Conservation (phyloP, 2,113 vertebrate species). For the Sminthopsis crassicaudata region DNA sequence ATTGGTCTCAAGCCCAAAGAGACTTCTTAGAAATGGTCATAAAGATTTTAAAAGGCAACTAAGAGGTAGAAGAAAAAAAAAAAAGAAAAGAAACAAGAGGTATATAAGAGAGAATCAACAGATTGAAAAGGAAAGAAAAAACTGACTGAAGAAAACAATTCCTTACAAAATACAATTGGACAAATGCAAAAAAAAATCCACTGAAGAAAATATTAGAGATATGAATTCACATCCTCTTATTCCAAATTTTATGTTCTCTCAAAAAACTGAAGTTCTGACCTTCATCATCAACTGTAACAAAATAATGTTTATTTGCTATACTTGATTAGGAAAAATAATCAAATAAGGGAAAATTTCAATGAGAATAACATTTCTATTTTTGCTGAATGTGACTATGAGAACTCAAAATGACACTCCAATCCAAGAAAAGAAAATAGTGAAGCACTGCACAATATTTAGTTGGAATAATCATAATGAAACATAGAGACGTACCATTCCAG, state of each 20-base stretch:
- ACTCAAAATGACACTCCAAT: neutral
- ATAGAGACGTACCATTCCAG: neutral
- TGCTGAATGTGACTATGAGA: neutral
- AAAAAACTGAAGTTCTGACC: slow-evolving; percentile 48
- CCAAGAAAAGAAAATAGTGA: neutral
- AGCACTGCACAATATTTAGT: neutral
- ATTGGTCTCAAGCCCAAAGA: no score
- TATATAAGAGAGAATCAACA: no score
- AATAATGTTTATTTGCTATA: slow-evolving; percentile 63
- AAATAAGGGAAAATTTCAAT: neutral
- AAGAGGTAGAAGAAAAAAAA: no score
- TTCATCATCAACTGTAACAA: slow-evolving; percentile 68
- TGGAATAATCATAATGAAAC: neutral
- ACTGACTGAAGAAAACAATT: no score
- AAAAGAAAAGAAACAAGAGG: no score
- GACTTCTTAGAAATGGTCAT: no score
- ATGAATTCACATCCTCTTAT: neutral
- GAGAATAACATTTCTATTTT: neutral
- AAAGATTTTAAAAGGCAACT: no score
- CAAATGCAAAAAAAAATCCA: no score
- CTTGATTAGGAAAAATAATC: neutral
- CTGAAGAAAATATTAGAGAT: neutral
- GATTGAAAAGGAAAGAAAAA: no score
- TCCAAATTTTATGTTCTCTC: neutral
- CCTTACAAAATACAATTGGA: no score